phyloP scores from a whole-genome alignment of 2,113 vertebrate species.

The Cephalopterus ornatus region DNA sequence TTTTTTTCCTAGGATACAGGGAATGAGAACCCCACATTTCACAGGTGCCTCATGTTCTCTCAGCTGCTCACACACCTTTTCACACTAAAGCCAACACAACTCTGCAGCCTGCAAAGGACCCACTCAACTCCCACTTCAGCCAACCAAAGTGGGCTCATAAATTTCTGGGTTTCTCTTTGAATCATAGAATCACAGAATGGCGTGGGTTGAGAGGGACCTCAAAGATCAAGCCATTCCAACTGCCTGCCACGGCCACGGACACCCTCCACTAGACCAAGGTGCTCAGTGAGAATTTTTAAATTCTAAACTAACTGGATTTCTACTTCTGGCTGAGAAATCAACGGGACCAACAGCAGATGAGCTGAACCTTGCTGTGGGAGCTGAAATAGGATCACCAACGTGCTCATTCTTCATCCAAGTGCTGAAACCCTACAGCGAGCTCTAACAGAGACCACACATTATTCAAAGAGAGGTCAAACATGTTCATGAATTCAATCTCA shows the following conservation, averaged over 20 bases:
- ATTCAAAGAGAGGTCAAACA: background rate
- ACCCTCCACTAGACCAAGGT: background rate
- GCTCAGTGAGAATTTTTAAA: background rate
- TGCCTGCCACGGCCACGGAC: background rate
- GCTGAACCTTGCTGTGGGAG: background rate
- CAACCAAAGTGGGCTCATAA: background rate
- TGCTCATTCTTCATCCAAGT: background rate
- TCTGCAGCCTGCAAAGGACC: background rate
- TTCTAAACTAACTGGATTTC: background rate
- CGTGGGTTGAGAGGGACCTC: background rate
- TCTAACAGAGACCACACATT: background rate
- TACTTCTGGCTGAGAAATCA: background rate
- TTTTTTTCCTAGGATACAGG: background rate
- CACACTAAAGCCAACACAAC: background rate
- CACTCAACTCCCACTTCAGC: rapidly evolving
- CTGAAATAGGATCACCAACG: background rate
- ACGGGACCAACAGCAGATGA: background rate
- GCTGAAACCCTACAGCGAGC: background rate
- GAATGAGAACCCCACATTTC: background rate
- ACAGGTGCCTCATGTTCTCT: background rate
- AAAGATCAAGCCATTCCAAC: background rate
- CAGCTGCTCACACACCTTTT: background rate
- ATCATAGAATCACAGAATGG: background rate
- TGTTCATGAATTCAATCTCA: conserved; percentile 4
- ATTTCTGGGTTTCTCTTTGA: background rate